Conservation (phyloP, 2,113 vertebrate species). For the Puma concolor region DNA sequence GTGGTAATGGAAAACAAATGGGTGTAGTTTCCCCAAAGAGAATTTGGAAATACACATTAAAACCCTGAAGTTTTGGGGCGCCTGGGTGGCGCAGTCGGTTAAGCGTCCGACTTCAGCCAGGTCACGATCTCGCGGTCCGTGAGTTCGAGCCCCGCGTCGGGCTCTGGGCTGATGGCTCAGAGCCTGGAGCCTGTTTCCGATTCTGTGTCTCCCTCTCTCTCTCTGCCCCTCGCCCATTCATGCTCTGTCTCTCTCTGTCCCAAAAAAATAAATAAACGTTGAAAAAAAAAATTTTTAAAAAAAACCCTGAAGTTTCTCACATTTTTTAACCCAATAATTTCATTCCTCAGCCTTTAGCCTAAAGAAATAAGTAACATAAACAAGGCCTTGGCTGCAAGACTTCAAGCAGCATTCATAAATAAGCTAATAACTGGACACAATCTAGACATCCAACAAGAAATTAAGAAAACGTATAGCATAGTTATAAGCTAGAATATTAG, state of each 20-base stretch:
- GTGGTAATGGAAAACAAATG: neutral
- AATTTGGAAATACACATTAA: conserved; percentile 36
- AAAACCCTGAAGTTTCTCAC: neutral
- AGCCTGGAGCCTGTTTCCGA: too few relatives aligned
- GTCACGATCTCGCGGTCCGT: too few relatives aligned
- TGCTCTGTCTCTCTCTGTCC: too few relatives aligned
- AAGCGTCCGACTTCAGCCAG: too few relatives aligned
- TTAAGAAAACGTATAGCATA: neutral
- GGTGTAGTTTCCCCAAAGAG: neutral
- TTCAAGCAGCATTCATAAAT: neutral
- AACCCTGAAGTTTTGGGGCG: neutral
- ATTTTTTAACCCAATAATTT: conserved; percentile 35
- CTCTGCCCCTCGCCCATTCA: too few relatives aligned
- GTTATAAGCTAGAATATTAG: neutral
- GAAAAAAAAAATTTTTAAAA: too few relatives aligned
- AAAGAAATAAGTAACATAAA: neutral
- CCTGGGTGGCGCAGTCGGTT: too few relatives aligned
- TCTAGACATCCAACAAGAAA: neutral
- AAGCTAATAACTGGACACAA: neutral
- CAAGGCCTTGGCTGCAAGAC: neutral
- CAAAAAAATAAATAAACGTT: too few relatives aligned
- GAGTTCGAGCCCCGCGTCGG: too few relatives aligned
- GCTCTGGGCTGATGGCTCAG: too few relatives aligned
- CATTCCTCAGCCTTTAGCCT: neutral
- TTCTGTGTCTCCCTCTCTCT: too few relatives aligned